Evolutionary conservation across 2,888 invertebrate species (phyloP).

Genomic region (Ophion costatus): DNA sequence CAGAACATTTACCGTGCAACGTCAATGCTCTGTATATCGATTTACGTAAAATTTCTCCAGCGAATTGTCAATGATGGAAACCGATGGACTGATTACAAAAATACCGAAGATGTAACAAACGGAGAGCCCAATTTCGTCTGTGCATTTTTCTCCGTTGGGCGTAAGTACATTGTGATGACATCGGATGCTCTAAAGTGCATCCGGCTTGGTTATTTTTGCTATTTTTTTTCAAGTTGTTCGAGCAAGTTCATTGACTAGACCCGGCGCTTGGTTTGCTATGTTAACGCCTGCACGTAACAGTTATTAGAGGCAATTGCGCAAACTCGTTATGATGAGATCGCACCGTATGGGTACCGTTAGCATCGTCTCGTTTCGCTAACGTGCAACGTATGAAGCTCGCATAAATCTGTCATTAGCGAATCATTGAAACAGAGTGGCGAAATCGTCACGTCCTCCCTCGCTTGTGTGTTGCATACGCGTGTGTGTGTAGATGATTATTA

Average conservation of each 20-base stretch:
- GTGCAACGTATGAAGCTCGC: slow-evolving; percentile 42
- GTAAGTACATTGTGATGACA: not conserved
- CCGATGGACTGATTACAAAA: too few relatives aligned
- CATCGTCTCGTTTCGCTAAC: slow-evolving; percentile 33
- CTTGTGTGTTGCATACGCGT: slow-evolving; percentile 17
- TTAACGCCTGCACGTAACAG: slow-evolving; percentile 45
- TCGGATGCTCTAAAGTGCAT: not conserved
- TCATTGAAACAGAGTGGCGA: slow-evolving; percentile 70
- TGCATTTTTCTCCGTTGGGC: not conserved
- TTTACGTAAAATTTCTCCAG: too few relatives aligned
- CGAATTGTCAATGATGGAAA: too few relatives aligned
- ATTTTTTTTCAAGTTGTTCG: slow-evolving; percentile 5
- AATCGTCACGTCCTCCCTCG: slow-evolving; percentile 57
- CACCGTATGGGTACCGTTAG: not conserved
- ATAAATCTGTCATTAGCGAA: slow-evolving; percentile 72
- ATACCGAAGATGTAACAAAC: too few relatives aligned
- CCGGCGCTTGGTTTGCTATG: slow-evolving; percentile 38
- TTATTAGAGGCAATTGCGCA: slow-evolving; percentile 57
- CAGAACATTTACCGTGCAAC: too few relatives aligned
- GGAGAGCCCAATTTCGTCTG: too few relatives aligned
- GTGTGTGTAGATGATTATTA: slow-evolving; percentile 12
- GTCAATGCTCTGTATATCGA: too few relatives aligned
- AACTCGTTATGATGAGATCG: slow-evolving; percentile 21
- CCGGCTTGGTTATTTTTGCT: not conserved
- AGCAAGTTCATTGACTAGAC: slow-evolving; percentile 41